A percentile compares a stretch with the other conserved stretches of the same genome.
These are phyloP conservation scores for Dioctria rufipes DNA, from an alignment of 2,888 invertebrate genomes.

Conservation along the genomic window DNA sequence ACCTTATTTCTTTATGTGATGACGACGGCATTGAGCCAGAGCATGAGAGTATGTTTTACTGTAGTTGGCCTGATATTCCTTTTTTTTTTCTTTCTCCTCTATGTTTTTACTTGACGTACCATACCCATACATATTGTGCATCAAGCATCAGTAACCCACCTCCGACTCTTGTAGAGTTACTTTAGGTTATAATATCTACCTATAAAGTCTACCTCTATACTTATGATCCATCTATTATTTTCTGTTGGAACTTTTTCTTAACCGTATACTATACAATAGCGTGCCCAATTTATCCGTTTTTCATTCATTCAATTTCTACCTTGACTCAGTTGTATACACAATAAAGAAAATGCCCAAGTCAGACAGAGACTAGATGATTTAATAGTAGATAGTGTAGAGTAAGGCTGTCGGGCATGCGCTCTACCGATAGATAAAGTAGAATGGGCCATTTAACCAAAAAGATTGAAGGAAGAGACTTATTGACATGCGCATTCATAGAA, in stretches of 20 bases:
- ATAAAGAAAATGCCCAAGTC: no score
- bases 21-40: neutral
- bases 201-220: no score
- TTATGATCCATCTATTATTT: neutral
- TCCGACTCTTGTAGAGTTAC: no score
- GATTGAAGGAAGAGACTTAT: no score
- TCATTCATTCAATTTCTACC: neutral
- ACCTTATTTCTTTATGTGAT: neutral
- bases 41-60: neutral
- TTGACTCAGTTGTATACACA: no score
- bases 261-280: neutral
- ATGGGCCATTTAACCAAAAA: no score
- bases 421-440: neutral
- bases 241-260: neutral
- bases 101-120: no score
- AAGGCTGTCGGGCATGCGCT: neutral
- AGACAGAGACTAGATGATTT: neutral
- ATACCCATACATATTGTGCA: no score
- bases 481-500: neutral
- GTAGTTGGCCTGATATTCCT: no score
- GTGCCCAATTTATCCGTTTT: constrained; percentile 7
- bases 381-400: neutral
- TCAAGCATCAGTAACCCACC: no score
- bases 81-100: neutral
- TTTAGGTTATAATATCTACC: neutral